phyloP scores from a whole-genome alignment of 2,797 vertebrate species.

The Cynopterus sphinx region DNA sequence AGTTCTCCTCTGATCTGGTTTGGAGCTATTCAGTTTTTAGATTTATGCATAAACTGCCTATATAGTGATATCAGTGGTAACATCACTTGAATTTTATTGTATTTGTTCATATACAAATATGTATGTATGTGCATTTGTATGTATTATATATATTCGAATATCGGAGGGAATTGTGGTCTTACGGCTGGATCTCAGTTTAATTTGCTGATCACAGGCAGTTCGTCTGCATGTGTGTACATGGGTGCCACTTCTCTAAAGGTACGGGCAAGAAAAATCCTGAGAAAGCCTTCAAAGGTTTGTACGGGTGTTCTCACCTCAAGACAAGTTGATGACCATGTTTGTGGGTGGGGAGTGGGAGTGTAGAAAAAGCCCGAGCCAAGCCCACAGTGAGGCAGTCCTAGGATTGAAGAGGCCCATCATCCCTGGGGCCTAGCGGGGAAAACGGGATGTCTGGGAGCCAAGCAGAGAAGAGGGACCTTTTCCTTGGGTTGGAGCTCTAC shows the following conservation, averaged over 20 bases:
- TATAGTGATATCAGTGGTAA: neutral
- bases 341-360: neutral
- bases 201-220: neutral
- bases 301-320: neutral
- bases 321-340: neutral
- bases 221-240: fast-evolving
- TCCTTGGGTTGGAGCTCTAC: neutral
- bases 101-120: neutral
- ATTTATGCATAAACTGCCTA: fast-evolving
- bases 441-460: neutral
- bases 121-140: neutral
- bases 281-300: neutral
- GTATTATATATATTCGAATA: neutral
- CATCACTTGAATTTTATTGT: neutral
- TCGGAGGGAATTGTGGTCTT: neutral
- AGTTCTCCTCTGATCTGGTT: fast-evolving
- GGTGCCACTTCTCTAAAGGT: fast-evolving
- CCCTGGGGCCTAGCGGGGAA: neutral
- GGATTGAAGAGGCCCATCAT: neutral
- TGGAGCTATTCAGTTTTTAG: neutral
- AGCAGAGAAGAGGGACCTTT: neutral
- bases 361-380: neutral
- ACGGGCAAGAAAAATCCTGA: neutral
- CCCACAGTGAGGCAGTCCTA: neutral
- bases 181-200: neutral